Evolutionary conservation across 2,113 vertebrate genomes (phyloP).

Genomic region (Sylvia atricapilla): DNA sequence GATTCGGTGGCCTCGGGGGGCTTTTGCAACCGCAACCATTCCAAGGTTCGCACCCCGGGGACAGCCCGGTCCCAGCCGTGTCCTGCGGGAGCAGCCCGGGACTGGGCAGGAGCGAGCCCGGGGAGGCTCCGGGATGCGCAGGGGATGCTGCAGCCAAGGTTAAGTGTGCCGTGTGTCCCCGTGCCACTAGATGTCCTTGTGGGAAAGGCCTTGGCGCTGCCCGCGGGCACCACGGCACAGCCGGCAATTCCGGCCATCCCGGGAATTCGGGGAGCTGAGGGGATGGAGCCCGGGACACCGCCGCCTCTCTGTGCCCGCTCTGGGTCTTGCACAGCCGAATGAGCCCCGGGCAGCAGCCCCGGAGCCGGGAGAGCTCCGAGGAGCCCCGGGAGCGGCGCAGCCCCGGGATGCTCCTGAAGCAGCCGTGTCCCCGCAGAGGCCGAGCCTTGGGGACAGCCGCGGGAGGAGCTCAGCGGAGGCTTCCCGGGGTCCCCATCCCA

Average conservation of each 20-base stretch:
- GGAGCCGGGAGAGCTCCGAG: not conserved
- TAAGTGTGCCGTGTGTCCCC: not conserved
- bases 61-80: rapidly evolving
- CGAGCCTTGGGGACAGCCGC: not conserved
- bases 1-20: rapidly evolving
- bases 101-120: not conserved
- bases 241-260: not conserved
- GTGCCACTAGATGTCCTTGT: slow-evolving; percentile 64
- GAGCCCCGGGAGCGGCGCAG: not conserved
- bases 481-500: not conserved
- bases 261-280: too few species aligned
- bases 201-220: slow-evolving; percentile 41
- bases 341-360: rapidly evolving
- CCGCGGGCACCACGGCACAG: not conserved
- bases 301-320: not conserved
- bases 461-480: not conserved
- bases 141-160: not conserved
- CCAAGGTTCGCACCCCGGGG: not conserved
- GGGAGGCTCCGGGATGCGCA: rapidly evolving
- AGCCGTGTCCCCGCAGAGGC: not conserved
- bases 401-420: not conserved
- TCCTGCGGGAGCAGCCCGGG: not conserved
- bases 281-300: not conserved
- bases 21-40: not conserved
- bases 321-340: not conserved